A percentile compares a stretch with the other conserved stretches of the same genome.
phyloP scores from a whole-genome alignment of 2,888 invertebrate species.

The Tipula unca region DNA sequence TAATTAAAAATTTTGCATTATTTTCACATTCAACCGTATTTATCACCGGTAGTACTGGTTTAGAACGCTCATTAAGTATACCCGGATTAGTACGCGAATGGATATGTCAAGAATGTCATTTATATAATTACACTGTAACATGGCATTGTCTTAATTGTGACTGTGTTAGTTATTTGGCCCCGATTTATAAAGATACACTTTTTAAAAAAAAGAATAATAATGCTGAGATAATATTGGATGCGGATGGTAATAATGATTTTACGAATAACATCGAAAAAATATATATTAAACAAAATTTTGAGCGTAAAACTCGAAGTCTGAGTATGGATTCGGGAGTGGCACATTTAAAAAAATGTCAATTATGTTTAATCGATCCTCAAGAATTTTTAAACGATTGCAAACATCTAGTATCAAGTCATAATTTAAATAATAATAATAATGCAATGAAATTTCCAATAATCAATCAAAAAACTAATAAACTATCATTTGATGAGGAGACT shows the following conservation, averaged over 20 bases:
- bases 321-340: constrained; percentile 39
- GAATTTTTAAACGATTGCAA: constrained; percentile 28
- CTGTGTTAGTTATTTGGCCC: constrained; percentile 41
- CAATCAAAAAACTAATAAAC: constrained; percentile 19
- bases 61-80: constrained; percentile 39
- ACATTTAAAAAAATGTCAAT: constrained; percentile 38
- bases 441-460: constrained; percentile 30
- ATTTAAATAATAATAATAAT: constrained; percentile 24
- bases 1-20: constrained; percentile 16
- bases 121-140: constrained; percentile 42
- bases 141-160: constrained; percentile 43
- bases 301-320: constrained; percentile 36
- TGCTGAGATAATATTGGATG: neutral
- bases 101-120: constrained; percentile 41
- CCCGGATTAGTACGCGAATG: constrained; percentile 41
- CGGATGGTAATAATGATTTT: neutral
- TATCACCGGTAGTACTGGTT: constrained; percentile 4
- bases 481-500: constrained; percentile 18
- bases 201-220: constrained; percentile 21
- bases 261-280: neutral
- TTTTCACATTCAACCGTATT: neutral
- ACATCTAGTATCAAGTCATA: constrained; percentile 24
- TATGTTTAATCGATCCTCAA: constrained; percentile 37
- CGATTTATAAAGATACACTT: constrained; percentile 42
- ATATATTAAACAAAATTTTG: constrained; percentile 1